Conservation (phyloP, 2,113 vertebrate species). For the Prunella himalayana region DNA sequence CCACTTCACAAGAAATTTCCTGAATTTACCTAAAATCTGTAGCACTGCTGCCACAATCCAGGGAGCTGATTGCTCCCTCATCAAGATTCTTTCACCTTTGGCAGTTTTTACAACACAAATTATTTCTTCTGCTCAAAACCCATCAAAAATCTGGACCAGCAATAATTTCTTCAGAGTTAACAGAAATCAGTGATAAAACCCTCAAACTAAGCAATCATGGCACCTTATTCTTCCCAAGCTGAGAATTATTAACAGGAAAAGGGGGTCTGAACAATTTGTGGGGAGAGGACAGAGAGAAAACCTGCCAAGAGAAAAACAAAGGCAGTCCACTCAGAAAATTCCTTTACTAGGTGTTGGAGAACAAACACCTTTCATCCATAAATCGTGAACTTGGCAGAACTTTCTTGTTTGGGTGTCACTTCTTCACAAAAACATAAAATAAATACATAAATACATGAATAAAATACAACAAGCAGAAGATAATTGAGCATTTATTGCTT, state of each 20-base stretch:
- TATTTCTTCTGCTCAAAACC: neutral
- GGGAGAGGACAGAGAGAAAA: neutral
- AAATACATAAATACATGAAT: no score
- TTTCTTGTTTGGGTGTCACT: conserved; percentile 40
- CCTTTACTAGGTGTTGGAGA: neutral
- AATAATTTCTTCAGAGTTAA: neutral
- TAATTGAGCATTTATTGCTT: conserved; percentile 72
- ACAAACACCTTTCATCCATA: neutral
- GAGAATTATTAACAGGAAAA: neutral
- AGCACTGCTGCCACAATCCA: neutral
- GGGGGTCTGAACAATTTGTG: neutral
- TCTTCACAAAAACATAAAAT: conserved; percentile 70
- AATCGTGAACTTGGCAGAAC: conserved; percentile 39
- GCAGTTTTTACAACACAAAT: neutral
- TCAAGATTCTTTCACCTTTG: neutral
- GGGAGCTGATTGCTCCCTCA: neutral
- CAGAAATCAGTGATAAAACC: neutral
- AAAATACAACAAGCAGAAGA: conserved; percentile 71
- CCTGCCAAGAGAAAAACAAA: neutral
- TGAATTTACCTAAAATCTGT: neutral
- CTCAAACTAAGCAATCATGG: neutral
- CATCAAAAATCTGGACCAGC: neutral
- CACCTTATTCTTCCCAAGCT: neutral
- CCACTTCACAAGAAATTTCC: neutral
- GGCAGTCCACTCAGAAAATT: neutral